Conservation (phyloP, 2,888 invertebrate species). For the Amphiduros pacificus region DNA sequence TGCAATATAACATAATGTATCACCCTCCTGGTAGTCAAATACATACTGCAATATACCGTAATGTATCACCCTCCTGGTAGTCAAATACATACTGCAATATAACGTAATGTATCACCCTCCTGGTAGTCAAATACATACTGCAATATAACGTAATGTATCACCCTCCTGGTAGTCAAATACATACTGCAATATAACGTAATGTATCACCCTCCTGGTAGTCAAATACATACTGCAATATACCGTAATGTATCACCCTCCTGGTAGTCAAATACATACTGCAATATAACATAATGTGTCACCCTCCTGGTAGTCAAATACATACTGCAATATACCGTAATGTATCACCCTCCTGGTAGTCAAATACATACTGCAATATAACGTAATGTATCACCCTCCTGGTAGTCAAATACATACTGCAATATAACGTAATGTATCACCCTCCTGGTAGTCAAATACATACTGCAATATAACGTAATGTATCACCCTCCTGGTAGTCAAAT, state of each 20-base stretch:
- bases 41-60: constrained; percentile 50
- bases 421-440: neutral
- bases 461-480: constrained; percentile 63
- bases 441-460: too few species aligned
- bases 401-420: constrained; percentile 61
- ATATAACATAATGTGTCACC: constrained; percentile 63
- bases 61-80: too few species aligned
- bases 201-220: constrained; percentile 59
- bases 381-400: constrained; percentile 58
- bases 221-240: constrained; percentile 58
- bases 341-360: too few species aligned
- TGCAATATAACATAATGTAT: constrained; percentile 63
- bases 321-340: constrained; percentile 40
- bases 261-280: too few species aligned
- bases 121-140: constrained; percentile 62
- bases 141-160: constrained; percentile 4
- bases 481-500: constrained; percentile 60
- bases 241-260: neutral
- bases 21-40: constrained; percentile 60
- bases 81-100: too few species aligned
- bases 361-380: constrained; percentile 64
- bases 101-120: constrained; percentile 60
- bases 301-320: constrained; percentile 60
- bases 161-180: too few species aligned
- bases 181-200: constrained; percentile 64